Percentiles rank a stretch among this genome's conserved stretches.
Conservation (phyloP, 2,797 vertebrate species). For the Gouania willdenowi region DNA sequence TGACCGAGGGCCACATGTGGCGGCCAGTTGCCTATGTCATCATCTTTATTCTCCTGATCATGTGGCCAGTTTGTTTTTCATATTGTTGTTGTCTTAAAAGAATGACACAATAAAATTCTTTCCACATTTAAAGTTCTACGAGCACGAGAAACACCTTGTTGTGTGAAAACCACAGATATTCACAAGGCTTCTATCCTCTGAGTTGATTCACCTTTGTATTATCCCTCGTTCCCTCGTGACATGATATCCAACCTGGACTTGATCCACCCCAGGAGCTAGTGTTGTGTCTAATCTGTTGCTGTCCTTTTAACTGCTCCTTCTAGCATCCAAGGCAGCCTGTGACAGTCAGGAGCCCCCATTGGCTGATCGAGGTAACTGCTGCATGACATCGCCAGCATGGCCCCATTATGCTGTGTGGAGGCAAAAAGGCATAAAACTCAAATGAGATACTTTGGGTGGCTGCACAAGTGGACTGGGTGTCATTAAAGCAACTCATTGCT, state of each 20-base stretch:
- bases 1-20: too few species aligned
- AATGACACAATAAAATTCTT: too few species aligned
- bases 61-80: too few species aligned
- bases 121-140: too few species aligned
- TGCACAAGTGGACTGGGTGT: constrained; percentile 36
- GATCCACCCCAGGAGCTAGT: not conserved
- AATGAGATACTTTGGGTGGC: constrained; percentile 41
- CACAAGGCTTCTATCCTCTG: not conserved
- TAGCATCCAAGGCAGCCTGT: constrained; percentile 36
- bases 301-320: constrained; percentile 35
- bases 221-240: too few species aligned
- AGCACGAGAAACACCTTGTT: too few species aligned
- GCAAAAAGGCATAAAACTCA: not conserved
- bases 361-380: constrained; percentile 58
- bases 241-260: not conserved
- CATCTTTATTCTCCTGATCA: too few species aligned
- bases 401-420: constrained; percentile 6
- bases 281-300: constrained; percentile 35
- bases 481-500: constrained; percentile 38
- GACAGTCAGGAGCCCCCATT: constrained; percentile 35
- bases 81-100: too few species aligned
- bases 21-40: too few species aligned
- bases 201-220: not conserved
- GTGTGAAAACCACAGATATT: too few species aligned
- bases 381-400: constrained; percentile 35